Evolutionary conservation across 2,113 vertebrate genomes (phyloP).

Genomic region (Zosterops japonicus): DNA sequence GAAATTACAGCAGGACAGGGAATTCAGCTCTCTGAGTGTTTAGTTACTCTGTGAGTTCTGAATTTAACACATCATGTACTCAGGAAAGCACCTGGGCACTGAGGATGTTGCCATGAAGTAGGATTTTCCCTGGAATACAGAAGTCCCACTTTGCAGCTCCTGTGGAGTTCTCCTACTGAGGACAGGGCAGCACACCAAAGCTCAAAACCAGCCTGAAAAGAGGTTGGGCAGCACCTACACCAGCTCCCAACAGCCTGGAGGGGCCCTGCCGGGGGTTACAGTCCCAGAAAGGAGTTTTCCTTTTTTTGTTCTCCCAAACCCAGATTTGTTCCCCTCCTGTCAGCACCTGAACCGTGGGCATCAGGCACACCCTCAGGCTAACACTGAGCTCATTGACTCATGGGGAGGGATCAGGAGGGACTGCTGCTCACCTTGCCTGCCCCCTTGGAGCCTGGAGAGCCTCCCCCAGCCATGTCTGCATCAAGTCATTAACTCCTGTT

Average conservation of each 20-base stretch:
- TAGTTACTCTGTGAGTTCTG: not conserved
- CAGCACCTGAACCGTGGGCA: not conserved
- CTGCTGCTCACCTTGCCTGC: not conserved
- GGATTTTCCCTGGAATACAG: not conserved
- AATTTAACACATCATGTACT: not conserved
- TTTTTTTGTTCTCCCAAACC: not conserved
- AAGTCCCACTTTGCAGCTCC: not conserved
- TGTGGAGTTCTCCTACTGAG: not conserved
- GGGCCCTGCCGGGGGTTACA: not conserved
- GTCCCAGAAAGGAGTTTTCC: not conserved
- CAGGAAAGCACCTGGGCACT: accelerated
- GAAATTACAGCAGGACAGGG: not conserved
- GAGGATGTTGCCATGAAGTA: not conserved
- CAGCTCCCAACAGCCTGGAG: not conserved
- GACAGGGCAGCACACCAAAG: not conserved
- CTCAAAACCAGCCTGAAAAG: not conserved
- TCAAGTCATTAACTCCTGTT: not conserved
- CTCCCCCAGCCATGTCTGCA: conserved; percentile 9
- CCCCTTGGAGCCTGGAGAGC: not conserved
- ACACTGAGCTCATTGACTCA: conserved; percentile 3
- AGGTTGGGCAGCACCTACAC: not conserved
- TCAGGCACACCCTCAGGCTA: not conserved
- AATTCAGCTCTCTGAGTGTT: not conserved
- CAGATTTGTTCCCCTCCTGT: not conserved
- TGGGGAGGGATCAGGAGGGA: not conserved